Base-by-base conservation (phyloP, 2,113 vertebrate species). In the Thamnaconus septentrionalis region DNA sequence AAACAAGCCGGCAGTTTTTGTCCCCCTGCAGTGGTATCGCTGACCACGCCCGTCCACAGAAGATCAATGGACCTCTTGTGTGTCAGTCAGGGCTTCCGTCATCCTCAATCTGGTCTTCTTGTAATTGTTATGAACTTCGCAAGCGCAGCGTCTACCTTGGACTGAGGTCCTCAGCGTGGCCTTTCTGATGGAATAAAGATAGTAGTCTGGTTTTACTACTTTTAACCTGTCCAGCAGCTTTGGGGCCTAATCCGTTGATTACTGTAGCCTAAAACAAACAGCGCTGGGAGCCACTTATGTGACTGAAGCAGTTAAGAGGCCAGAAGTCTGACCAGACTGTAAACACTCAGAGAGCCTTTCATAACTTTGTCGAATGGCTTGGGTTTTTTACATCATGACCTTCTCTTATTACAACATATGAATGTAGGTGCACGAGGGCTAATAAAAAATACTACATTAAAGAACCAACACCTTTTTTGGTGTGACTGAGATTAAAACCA, bases 191-290 rank as follows among this genome's bases (percentile, higher is more conserved):
- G 3, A 41, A 46, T 50, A 59, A 63, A 65, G 3, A 73, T 46
- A 70, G 64, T 42, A 45, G 64, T 45, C 48, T 48, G 61, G 56
- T 75, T 65, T 49, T 72, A 41, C 81, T 69, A 76, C 64, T 80
- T 79, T 70, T 61, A 80, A 76, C 76, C 64, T 4, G 57, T 63
- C 46, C 3, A 76, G 63, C 65, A 53, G 77, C 77, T 72, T 71
- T 78, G 53, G 64, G 9, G 7, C 54, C 8, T 81, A 73, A 84
- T 84, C 76, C 64, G 59, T 70, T 39, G 8, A 62, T 73, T 40
- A 61, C 54, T 7, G 57, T 3, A 47, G 54, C 51, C 55, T n/a
- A 50, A 61, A 64, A 46, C 72, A 69, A 61, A 46, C 59, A 67
- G 55, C 18, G 53, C 68, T 4, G 40, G 6, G 10, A 62, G 43